Percentiles rank a stretch among this genome's conserved stretches.
Evolutionary conservation across 2,113 vertebrate genomes (phyloP).

Genomic region (Zootoca vivipara): DNA sequence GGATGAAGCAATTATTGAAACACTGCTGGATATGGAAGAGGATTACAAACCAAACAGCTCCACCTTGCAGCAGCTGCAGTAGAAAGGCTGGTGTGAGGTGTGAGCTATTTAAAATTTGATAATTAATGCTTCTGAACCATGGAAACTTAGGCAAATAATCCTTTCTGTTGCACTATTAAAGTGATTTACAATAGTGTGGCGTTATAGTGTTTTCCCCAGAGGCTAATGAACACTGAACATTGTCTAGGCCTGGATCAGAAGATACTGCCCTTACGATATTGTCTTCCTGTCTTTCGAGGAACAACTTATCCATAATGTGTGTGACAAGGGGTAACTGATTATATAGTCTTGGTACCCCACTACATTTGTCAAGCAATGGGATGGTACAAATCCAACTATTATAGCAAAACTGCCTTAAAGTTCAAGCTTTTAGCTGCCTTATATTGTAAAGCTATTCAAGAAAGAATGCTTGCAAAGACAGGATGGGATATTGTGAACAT

Average conservation of each 20-base stretch:
- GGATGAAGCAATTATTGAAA: slow-evolving; percentile 67
- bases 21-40: slow-evolving; percentile 71
- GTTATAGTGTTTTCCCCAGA: background rate
- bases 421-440: background rate
- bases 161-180: slow-evolving; percentile 6
- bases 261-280: background rate
- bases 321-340: background rate
- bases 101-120: slow-evolving; percentile 14
- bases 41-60: slow-evolving; percentile 65
- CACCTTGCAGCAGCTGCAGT: slow-evolving; percentile 14
- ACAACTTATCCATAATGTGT: background rate
- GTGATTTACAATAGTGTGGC: background rate
- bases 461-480: background rate
- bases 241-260: background rate
- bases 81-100: background rate
- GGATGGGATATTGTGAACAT: background rate
- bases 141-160: background rate
- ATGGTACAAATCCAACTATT: background rate
- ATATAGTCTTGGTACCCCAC: background rate
- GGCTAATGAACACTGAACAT: background rate
- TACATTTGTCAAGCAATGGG: background rate
- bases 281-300: background rate
- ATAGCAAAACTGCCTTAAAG: background rate
- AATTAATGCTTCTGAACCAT: slow-evolving; percentile 9
- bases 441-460: background rate